phyloP scores from a whole-genome alignment of 2,888 invertebrate species.

The Polia nebulosa region DNA sequence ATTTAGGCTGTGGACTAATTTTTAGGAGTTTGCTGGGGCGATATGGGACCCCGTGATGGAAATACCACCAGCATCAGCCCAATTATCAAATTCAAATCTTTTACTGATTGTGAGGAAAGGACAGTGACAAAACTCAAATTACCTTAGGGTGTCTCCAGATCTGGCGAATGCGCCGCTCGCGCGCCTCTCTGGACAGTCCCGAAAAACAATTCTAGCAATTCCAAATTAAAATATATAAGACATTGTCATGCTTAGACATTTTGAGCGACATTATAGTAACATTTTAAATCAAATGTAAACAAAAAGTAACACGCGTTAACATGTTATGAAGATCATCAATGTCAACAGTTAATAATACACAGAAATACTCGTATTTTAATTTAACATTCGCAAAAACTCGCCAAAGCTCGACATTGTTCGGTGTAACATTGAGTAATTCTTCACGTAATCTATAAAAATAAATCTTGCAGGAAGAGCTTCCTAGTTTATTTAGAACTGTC shows the following conservation, averaged over 20 bases:
- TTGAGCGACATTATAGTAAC: conserved; percentile 31
- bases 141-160: too few species aligned
- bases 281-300: conserved; percentile 35
- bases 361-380: conserved; percentile 50
- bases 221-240: too few species aligned
- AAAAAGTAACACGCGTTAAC: conserved; percentile 36
- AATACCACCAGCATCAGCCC: neutral
- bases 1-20: neutral
- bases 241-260: neutral
- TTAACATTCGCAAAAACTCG: conserved; percentile 25
- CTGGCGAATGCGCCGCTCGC: too few species aligned
- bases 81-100: neutral
- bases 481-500: conserved; percentile 36
- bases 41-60: neutral
- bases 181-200: too few species aligned
- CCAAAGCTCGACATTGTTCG: conserved; percentile 47
- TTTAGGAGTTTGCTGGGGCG: neutral
- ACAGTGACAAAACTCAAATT: neutral
- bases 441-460: conserved; percentile 58
- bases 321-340: conserved; percentile 46
- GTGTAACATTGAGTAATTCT: conserved; percentile 51
- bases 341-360: conserved; percentile 46
- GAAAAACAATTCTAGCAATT: too few species aligned
- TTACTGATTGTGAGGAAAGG: neutral
- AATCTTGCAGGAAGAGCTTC: conserved; percentile 38